Conservation (phyloP, 2,888 invertebrate species). For the Cryptus viduatorius region DNA sequence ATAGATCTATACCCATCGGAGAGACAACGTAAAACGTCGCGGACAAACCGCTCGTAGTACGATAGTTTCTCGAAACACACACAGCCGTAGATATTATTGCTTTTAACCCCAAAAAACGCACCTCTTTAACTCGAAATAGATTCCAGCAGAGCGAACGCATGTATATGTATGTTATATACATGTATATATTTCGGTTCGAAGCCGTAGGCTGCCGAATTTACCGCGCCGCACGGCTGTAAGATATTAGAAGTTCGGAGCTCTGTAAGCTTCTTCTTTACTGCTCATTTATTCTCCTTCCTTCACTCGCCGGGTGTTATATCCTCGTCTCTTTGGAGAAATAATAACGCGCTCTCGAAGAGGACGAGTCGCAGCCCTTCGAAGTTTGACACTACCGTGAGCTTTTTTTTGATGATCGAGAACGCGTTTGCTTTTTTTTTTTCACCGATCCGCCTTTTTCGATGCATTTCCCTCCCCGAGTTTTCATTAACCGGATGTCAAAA, state of each 20-base stretch:
- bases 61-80: conserved; percentile 13
- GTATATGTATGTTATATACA: conserved; percentile 7
- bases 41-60: conserved; percentile 24
- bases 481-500: conserved; percentile 36
- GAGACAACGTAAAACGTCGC: conserved; percentile 23
- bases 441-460: conserved; percentile 20
- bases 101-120: conserved; percentile 57
- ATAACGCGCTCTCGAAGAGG: conserved; percentile 30
- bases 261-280: conserved; percentile 3
- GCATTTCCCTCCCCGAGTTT: neutral
- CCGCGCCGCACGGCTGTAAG: conserved; percentile 33
- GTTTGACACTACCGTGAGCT: conserved; percentile 10
- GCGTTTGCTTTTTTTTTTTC: conserved; percentile 4
- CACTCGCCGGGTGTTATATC: conserved; percentile 12
- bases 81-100: conserved; percentile 52
- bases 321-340: conserved; percentile 37
- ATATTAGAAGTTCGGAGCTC: conserved; percentile 46
- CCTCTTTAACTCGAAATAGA: conserved; percentile 65
- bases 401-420: conserved; percentile 14
- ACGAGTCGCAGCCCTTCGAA: conserved; percentile 27
- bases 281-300: neutral
- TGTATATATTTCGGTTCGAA: conserved; percentile 24
- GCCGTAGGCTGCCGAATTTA: neutral
- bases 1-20: neutral
- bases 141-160: conserved; percentile 28